Base-by-base conservation (phyloP, 2,797 vertebrate genomes). In the Gadopsis bispinosus region DNA sequence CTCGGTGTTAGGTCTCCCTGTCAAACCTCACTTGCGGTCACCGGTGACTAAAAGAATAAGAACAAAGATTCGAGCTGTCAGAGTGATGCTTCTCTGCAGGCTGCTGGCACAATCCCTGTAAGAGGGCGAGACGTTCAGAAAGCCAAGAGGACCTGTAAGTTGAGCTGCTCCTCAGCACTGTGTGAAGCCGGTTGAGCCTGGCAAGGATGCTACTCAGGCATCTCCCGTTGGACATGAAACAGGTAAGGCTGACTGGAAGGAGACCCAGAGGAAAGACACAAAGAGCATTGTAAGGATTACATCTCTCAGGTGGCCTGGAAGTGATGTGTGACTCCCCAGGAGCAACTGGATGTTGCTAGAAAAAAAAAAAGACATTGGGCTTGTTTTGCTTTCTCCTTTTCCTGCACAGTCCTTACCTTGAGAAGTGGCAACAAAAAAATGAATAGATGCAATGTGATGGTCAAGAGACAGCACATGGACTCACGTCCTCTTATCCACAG, bases 121-220 rank as follows among this genome's bases (percentile, higher is more conserved):
- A 73, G 83, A 79, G 77, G 58, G 63, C 7, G 33, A 79, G 73
- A 77, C n/a, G 55, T 26, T 73, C 50, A 26, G 58, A 85, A 86
- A 81, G 88, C 88, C 83, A 85, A 81, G 73, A 81, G 65, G 84
- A 78, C 59, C 74, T 69, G 66, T 26, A 75, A 83, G 77, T 60
- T 81, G 83, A 88, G 83, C 72, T 75, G 69, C 75, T 86, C 29
- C 47, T 80, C 60, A 9, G 63, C 72, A n/a, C 51, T 54, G 53
- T 82, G 47, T 68, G 59, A 71, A 84, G 77, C 70, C 72, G 41
- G 79, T 70, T 83, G 75, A 87, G 85, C 72, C 75, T 76, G 77
- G 75, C 72, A 74, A 79, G 59, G 71, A 77, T 75, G 75, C 71
- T 59, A 69, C 66, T 76, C 77, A 63, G 60, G 72, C n/a, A 1